Percentiles rank a stretch among this genome's conserved stretches.
phyloP scores from a whole-genome alignment of 1,140 invertebrate species.

The Papilio polyxenes region DNA sequence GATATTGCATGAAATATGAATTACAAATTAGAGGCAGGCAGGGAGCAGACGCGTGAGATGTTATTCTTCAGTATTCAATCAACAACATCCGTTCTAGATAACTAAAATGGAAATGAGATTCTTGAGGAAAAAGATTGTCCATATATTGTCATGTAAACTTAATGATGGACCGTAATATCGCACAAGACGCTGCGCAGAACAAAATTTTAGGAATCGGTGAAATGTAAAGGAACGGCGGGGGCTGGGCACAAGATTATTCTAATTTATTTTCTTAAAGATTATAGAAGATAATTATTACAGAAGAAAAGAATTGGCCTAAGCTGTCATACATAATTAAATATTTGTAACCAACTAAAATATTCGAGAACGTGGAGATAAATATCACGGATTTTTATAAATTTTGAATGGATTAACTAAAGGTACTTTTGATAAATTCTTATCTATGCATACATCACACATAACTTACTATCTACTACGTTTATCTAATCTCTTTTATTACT shows the following conservation, averaged over 20 bases:
- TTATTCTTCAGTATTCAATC: constrained; percentile 7
- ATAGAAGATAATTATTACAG: too few relatives aligned
- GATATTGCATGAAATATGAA: constrained; percentile 17
- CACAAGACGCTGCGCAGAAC: not conserved
- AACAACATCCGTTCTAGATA: constrained; percentile 8
- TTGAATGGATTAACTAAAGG: not conserved
- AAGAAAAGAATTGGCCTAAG: too few relatives aligned
- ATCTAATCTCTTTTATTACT: constrained; percentile 14
- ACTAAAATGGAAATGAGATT: not conserved
- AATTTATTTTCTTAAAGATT: too few relatives aligned
- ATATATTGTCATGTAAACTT: not conserved
- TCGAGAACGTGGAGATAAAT: too few relatives aligned
- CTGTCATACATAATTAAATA: too few relatives aligned
- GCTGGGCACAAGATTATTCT: too few relatives aligned
- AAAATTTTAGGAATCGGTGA: too few relatives aligned
- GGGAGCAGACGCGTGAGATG: not conserved
- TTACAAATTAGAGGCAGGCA: not conserved
- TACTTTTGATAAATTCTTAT: constrained; percentile 10
- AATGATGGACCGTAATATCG: too few relatives aligned
- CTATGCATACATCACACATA: not conserved
- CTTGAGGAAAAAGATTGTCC: not conserved
- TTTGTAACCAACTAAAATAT: too few relatives aligned
- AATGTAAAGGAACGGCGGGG: too few relatives aligned
- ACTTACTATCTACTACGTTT: not conserved
- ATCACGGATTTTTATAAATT: not conserved